A percentile compares a stretch with the other conserved stretches of the same genome.
Conservation (phyloP, 1,140 invertebrate species). For the Cardiocondyla obscurior region DNA sequence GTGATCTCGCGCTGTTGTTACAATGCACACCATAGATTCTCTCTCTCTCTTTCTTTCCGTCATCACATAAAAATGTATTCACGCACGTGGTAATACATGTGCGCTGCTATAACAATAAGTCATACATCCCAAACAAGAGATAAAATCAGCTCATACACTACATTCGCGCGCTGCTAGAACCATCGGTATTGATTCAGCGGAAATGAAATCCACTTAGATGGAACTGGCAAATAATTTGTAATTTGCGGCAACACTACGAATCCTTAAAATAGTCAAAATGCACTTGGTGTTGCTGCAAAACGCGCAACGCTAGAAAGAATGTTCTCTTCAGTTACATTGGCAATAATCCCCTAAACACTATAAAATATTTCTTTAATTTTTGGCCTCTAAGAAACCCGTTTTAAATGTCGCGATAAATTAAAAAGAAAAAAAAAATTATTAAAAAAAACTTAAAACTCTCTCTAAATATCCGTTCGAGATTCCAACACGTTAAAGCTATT, state of each 20-base stretch:
- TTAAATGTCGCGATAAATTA: not conserved
- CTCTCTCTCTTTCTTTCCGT: constrained; percentile 57
- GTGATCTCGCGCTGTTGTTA: constrained; percentile 78
- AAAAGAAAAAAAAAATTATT: not conserved
- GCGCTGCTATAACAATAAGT: constrained; percentile 45
- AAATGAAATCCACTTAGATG: constrained; percentile 53
- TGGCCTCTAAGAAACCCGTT: not conserved
- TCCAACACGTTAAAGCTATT: not conserved
- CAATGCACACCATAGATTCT: constrained; percentile 59
- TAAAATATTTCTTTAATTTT: not conserved
- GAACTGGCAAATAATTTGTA: constrained; percentile 61
- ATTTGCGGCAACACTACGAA: constrained; percentile 67
- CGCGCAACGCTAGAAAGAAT: constrained; percentile 64
- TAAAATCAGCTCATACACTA: constrained; percentile 63
- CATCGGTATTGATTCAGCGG: constrained; percentile 48
- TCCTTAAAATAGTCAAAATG: constrained; percentile 14
- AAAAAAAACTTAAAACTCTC: not conserved
- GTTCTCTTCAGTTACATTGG: constrained; percentile 44
- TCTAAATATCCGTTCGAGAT: not conserved
- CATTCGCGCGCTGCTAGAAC: constrained; percentile 75
- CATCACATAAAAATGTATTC: constrained; percentile 38
- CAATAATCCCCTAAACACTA: constrained; percentile 57
- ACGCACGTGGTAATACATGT: constrained; percentile 57
- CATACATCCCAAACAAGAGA: constrained; percentile 60
- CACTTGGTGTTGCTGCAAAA: constrained; percentile 67